Evolutionary conservation across 2,797 vertebrate genomes (phyloP), one percentile per base, ranked within the genome.

Genomic region (Eupleurogrammus muticus): DNA sequence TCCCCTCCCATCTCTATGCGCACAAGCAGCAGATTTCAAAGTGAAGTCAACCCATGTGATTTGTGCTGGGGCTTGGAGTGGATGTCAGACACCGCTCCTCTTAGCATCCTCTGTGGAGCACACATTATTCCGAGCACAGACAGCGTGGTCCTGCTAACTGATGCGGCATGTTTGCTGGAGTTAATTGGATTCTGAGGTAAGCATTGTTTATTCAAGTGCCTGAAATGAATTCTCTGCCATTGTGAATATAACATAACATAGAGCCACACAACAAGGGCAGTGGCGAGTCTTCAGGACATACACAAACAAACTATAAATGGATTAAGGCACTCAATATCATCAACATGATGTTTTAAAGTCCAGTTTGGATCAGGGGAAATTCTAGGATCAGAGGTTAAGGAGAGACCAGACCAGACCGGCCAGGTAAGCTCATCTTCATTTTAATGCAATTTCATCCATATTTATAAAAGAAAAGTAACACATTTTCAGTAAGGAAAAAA

Each of bases 151-250:
- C 65, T 65, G 62, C 54, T 84, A 82, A 90, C 73, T 72, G 82
- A 77, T 79, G 64, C 81, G 74, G 59, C 61, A 64, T 75, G 73
- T 84, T 88, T 85, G 71, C 81, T 77, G 75, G 66, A 60, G 71
- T 66, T 89, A 86, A 92, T 90, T 90, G 77, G 81, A 87, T 90
- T 87, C 75, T 82, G 67, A 84, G 87, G 80, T 82, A 84, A 84
- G 73, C 70, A 77, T 73, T 89, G 82, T 89, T 85, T 85, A 75
- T 77, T 75, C 70, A 67, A 81, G 66, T 81, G 75, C 46, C 62
- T 8, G 0, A 78, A 69, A 80, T 82, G 62, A 79, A 89, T 85
- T 79, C 59, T 42, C 70, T 66, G 66, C 58, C 72, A 64, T 56
- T 16, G 65, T 56, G 67, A 78, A 79, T 78, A 75, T 68, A 69